A percentile compares a stretch with the other conserved stretches of the same genome.
phyloP scores from a whole-genome alignment of 35 echinoderm and acorn worm species.

The Acanthaster planci region DNA sequence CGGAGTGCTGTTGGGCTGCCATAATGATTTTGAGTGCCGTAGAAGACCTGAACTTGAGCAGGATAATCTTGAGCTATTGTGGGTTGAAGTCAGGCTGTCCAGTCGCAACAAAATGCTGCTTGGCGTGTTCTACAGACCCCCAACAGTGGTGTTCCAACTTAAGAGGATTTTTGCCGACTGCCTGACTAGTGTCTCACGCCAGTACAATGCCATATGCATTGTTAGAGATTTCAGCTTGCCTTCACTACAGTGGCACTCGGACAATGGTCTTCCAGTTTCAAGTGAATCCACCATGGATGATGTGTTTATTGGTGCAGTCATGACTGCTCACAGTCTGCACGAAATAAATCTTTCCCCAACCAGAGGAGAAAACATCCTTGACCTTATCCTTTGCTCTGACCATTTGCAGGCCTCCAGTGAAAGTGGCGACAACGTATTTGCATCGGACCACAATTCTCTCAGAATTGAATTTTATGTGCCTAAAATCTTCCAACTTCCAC shows the following conservation, averaged over 20 bases:
- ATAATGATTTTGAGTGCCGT: neutral
- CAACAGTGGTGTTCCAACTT: neutral
- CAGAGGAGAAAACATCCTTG: conserved; percentile 9
- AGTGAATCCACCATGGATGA: neutral
- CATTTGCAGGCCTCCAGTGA: neutral
- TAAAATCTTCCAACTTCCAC: neutral
- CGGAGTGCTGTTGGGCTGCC: neutral
- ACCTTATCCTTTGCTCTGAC: conserved; percentile 1
- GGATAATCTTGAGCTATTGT: conserved; percentile 12
- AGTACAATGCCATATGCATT: neutral
- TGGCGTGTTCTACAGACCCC: conserved; percentile 14
- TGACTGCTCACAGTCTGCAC: conserved; percentile 11
- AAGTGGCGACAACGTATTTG: neutral
- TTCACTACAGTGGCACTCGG: conserved; percentile 9
- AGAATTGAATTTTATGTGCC: neutral
- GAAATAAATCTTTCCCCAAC: conserved; percentile 6
- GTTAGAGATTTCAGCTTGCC: conserved; percentile 15
- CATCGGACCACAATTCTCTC: neutral
- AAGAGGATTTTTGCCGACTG: neutral
- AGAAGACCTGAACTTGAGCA: neutral
- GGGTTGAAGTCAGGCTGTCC: conserved; percentile 15
- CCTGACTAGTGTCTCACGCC: neutral
- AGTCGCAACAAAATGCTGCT: conserved; percentile 6
- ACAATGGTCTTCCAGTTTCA: neutral
- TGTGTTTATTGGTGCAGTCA: conserved; percentile 18